Percentiles rank a stretch among this genome's conserved stretches.
phyloP scores from a whole-genome alignment of 2,797 vertebrate genomes.

The Iguana delicatissima region DNA sequence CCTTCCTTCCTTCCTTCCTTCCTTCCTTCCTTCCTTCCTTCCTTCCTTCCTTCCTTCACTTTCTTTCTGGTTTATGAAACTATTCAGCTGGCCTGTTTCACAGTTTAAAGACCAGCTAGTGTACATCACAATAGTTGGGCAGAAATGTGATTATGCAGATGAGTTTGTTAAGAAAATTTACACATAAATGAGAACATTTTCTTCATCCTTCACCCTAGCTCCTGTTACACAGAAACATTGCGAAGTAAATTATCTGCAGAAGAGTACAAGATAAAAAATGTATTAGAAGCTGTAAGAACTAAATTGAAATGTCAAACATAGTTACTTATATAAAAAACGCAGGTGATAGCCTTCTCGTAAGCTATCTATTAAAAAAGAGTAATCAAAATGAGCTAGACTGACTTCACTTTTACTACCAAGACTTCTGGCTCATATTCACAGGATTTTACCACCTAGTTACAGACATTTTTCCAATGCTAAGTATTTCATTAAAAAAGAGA shows the following conservation, averaged over 20 bases:
- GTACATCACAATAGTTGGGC: conserved; percentile 64
- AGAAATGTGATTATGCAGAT: conserved; percentile 77
- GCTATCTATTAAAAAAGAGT: conserved; percentile 66
- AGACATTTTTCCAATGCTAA: conserved; percentile 6
- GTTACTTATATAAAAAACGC: conserved; percentile 76
- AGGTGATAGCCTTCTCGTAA: conserved; percentile 67
- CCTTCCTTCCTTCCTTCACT: not conserved
- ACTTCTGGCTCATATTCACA: conserved; percentile 29
- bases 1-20: not conserved
- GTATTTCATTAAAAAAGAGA: not conserved
- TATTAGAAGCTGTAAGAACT: conserved; percentile 81
- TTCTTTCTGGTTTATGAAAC: conserved; percentile 22
- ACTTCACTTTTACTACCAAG: conserved; percentile 49
- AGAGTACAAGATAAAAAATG: conserved; percentile 81
- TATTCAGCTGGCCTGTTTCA: conserved; percentile 40
- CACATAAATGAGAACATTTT: conserved; percentile 82
- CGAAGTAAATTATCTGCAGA: conserved; percentile 81
- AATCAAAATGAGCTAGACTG: conserved; percentile 87
- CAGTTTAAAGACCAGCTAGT: conserved; percentile 62
- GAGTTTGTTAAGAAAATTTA: conserved; percentile 84
- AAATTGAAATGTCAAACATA: conserved; percentile 84
- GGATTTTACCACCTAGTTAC: conserved; percentile 36
- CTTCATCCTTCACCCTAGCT: conserved; percentile 70
- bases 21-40: too few species aligned
- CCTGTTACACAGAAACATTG: conserved; percentile 81